Conservation (phyloP, 1,140 invertebrate species). For the Hydropsyche tenuis region DNA sequence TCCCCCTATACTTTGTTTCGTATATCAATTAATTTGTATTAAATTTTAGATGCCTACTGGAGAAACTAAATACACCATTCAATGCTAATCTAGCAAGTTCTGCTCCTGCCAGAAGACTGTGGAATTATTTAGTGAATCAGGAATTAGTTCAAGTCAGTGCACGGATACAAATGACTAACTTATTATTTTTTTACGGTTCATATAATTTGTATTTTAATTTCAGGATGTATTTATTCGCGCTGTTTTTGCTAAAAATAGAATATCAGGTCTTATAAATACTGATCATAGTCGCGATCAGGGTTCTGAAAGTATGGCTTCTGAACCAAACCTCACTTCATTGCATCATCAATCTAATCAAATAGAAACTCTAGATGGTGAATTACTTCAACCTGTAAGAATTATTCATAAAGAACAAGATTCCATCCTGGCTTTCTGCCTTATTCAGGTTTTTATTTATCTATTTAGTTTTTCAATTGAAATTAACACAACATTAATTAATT, state of each 20-base stretch:
- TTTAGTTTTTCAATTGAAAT: not conserved
- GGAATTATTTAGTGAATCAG: conserved; percentile 93
- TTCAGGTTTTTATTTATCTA: conserved; percentile 30
- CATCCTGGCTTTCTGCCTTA: conserved; percentile 94
- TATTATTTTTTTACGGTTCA: not conserved
- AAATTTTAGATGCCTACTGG: conserved; percentile 73
- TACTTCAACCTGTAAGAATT: conserved; percentile 87
- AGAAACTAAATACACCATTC: conserved; percentile 96
- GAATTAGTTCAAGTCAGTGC: conserved; percentile 77
- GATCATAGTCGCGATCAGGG: conserved; percentile 50
- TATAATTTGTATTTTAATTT: conserved; percentile 20
- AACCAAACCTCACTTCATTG: conserved; percentile 44
- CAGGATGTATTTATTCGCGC: conserved; percentile 92
- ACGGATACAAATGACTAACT: not conserved
- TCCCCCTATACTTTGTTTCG: not conserved
- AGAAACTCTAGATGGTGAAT: conserved; percentile 59
- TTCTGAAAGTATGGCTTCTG: conserved; percentile 50
- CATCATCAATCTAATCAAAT: conserved; percentile 52
- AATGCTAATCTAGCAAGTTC: conserved; percentile 76
- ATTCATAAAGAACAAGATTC: conserved; percentile 99
- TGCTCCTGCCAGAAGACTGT: conserved; percentile 84
- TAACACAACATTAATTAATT: not conserved
- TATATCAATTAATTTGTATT: conserved; percentile 26
- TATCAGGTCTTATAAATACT: conserved; percentile 58
- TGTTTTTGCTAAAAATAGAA: conserved; percentile 82